Base-by-base conservation (phyloP, 2,113 vertebrate species). In the Arothron firmamentum region DNA sequence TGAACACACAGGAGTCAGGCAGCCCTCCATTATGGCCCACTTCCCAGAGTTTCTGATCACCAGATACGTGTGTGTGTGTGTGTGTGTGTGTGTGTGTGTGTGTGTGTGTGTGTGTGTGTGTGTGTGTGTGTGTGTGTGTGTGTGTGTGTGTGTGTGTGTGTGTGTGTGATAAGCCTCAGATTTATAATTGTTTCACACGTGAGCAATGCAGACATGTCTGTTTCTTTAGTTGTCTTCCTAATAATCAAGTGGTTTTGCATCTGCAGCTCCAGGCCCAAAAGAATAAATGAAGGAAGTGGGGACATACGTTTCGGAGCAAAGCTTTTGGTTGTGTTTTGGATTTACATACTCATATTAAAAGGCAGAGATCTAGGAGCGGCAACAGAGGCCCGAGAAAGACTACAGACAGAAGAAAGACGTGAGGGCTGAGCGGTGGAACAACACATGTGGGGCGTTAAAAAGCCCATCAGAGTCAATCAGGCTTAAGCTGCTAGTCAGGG, bases 381-480 rank as follows among this genome's bases (percentile, higher is more conserved):
- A 45, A 34, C 62, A 67, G 72, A 78, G 56, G 56, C 71, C 72
- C 59, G 67, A 49, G 57, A 60, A 73, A 65, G 57, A 21, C 62
- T 56, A 75, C 56, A 79, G 75, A 77, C 70, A 67, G 81, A 85
- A 52, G 73, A 47, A 85, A 20, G 48, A 65, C 73, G 82, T 28
- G 42, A 64, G 61, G 65, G 23, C 52, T 20, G 61, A 68, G 64
- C 76, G 61, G 78, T 50, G 28, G 80, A 88, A 84, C 80, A 88
- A 90, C 88, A 90, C 77, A 81, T 84, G 85, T 81, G 68, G 75
- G 57, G 80, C 38, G 72, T 83, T 80, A 87, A 86, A 90, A 82
- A 85, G 71, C 63, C 81, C 86, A 88, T 91, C 83, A 82, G 77
- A 87, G 88, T 87, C 87, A 86, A 90, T 90, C 89, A 90, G 81